Conservation (phyloP, 1,140 invertebrate genomes). For the Scaptomyza montana region DNA sequence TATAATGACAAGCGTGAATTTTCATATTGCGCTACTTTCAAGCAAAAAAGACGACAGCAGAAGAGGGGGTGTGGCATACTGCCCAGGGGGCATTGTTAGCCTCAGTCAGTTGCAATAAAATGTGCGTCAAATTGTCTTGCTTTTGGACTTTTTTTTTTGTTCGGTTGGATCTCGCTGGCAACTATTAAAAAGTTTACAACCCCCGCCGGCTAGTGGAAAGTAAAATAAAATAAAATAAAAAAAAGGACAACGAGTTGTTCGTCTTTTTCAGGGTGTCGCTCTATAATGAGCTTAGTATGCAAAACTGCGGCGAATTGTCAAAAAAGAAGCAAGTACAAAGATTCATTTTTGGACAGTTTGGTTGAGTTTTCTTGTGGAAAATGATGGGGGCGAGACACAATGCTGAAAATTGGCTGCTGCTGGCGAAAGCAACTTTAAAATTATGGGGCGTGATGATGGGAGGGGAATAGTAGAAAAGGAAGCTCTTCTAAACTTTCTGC, state of each 20-base stretch:
- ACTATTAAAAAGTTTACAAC: conserved; percentile 76
- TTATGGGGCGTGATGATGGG: conserved; percentile 24
- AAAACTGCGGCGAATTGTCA: conserved; percentile 74
- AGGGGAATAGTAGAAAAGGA: not conserved
- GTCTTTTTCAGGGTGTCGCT: conserved; percentile 19
- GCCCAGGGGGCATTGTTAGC: conserved; percentile 69
- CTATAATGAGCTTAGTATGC: conserved; percentile 81
- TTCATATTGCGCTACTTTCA: conserved; percentile 65
- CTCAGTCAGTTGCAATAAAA: conserved; percentile 69
- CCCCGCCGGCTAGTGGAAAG: conserved; percentile 17
- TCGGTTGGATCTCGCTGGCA: not conserved
- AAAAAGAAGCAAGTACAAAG: conserved; percentile 28
- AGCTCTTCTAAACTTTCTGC: conserved; percentile 34
- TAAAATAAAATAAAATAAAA: conserved; percentile 24
- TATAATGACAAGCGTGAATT: conserved; percentile 78
- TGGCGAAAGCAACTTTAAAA: conserved; percentile 41
- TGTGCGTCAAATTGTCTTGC: conserved; percentile 64
- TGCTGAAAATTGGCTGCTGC: conserved; percentile 28
- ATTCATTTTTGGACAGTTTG: conserved; percentile 71
- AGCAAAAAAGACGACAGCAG: conserved; percentile 5
- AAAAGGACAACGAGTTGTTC: conserved; percentile 46
- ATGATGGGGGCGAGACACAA: conserved; percentile 27
- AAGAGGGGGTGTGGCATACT: conserved; percentile 38
- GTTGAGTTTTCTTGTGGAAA: conserved; percentile 36
- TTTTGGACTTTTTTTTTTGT: not conserved